Base-by-base conservation (phyloP, 2,797 vertebrate species). In the Euphonia xanthogaster region DNA sequence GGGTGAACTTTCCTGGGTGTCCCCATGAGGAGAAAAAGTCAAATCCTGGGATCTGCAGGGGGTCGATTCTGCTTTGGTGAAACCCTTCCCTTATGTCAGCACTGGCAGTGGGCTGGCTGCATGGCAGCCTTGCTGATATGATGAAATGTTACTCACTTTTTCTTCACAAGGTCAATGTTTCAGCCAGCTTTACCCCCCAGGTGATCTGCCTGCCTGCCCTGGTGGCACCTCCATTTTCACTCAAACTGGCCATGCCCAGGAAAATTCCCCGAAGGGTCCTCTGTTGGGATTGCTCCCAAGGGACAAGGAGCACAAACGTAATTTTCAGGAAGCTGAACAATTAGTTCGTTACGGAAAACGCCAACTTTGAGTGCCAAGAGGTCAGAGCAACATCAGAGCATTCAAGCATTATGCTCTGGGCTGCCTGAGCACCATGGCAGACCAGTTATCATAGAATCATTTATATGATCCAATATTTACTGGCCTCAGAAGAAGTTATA, bases 311-410 rank as follows among this genome's bases (percentile, higher is more conserved):
- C 81, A 86, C 78, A 86, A 67, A 74, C 0, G 0, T 37, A 24
- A 65, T 90, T 94, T 71, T 75, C 87, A 91, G 91, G 91, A 94
- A 96, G 85, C 57, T 37, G 87, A 94, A 95, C 85, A 93, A 90
- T 91, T 86, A 90, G 54, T 79, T 82, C 47, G 58, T 92, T 90
- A 88, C 2, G 2, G 82, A 72, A 96, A 94, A 90, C 1, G 4
- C 50, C 85, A 68, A 80, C 65, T 27, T 62, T 7, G 50, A 86
- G 44, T 75, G 91, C 82, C 90, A 96, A 74, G 73, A 90, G 65
- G 57, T 93, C 6, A 3, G 58, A 91, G 42, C n/a, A n/a, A 33
- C 2, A 10, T 70, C 3, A 2, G 76, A 75, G 51, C 47, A 7
- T 2, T 60, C 85, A 82, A 77, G 39, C 0, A 0, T 51, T 40